These are phyloP conservation scores for Germaria angustata DNA, from an alignment of 2,888 invertebrate genomes.

Conservation along the genomic window DNA sequence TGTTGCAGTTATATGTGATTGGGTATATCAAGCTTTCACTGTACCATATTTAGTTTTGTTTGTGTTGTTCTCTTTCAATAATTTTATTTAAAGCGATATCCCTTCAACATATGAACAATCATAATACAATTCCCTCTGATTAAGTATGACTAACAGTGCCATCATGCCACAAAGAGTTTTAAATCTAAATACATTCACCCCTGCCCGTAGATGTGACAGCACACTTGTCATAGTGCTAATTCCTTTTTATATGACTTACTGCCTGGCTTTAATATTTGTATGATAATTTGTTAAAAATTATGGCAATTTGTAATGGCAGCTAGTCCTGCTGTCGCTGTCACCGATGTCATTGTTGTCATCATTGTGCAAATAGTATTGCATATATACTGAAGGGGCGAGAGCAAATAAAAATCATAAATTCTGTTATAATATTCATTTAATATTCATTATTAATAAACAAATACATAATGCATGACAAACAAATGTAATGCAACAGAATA, in stretches of 20 bases:
- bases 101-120: no score
- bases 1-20: no score
- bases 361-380: not conserved
- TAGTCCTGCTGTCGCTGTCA: not conserved
- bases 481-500: constrained; percentile 50
- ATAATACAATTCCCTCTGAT: not conserved
- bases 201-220: not conserved
- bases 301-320: constrained; percentile 26
- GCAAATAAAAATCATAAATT: constrained; percentile 45
- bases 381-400: not conserved
- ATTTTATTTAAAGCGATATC: no score
- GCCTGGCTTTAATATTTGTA: constrained; percentile 32
- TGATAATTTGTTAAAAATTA: constrained; percentile 50
- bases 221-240: not conserved
- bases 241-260: constrained; percentile 5
- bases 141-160: not conserved
- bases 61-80: not conserved
- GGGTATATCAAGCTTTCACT: no score
- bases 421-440: constrained; percentile 64
- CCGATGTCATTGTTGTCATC: not conserved
- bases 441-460: constrained; percentile 66
- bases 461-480: constrained; percentile 63
- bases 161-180: not conserved
- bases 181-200: not conserved
- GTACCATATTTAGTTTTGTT: no score